Conservation (phyloP, 2,888 invertebrate genomes). For the Pterobdella sp. region DNA sequence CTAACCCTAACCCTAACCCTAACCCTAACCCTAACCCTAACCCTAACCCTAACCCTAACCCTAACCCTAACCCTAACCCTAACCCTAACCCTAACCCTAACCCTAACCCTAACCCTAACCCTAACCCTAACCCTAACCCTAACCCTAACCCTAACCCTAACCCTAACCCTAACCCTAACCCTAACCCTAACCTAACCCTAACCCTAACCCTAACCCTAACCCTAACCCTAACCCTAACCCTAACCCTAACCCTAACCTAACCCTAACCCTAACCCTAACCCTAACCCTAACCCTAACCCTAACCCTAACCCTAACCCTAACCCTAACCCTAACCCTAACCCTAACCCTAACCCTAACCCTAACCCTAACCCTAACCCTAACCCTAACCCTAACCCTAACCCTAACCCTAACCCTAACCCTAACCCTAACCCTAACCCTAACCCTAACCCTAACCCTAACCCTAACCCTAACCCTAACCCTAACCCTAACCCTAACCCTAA, state of each 20-base stretch:
- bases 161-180: slow-evolving; percentile 1
- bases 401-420: neutral
- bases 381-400: neutral
- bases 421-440: neutral
- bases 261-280: neutral
- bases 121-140: neutral
- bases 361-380: neutral
- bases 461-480: slow-evolving; percentile 19
- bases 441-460: neutral
- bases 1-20: slow-evolving; percentile 36
- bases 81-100: neutral
- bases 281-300: neutral
- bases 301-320: neutral
- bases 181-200: neutral
- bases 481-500: slow-evolving; percentile 36
- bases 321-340: neutral
- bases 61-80: slow-evolving; percentile 5
- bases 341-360: neutral
- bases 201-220: slow-evolving; percentile 8
- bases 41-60: slow-evolving; percentile 14
- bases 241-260: slow-evolving; percentile 6
- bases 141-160: neutral
- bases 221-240: slow-evolving; percentile 6
- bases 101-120: slow-evolving; percentile 1
- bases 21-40: slow-evolving; percentile 19